These are phyloP conservation scores for Apodemus agrarius DNA, from an alignment of 2,797 vertebrate species.

Conservation along the genomic window DNA sequence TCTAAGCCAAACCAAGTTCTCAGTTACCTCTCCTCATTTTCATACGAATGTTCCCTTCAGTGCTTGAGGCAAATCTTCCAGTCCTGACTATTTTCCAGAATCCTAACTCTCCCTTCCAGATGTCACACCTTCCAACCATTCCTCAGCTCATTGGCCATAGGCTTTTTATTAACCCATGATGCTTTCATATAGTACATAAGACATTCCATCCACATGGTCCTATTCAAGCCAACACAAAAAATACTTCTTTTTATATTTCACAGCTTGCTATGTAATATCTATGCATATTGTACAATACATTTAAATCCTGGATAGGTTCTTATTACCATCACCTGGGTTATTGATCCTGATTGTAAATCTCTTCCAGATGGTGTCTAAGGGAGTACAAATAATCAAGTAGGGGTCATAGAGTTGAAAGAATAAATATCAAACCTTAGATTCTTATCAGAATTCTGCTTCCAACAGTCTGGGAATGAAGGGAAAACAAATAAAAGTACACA, in stretches of 20 bases:
- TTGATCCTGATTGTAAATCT: background rate
- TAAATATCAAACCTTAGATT: background rate
- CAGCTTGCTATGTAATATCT: background rate
- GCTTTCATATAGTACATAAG: background rate
- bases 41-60: background rate
- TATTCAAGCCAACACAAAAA: background rate
- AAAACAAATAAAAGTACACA: background rate
- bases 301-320: background rate
- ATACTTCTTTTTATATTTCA: background rate
- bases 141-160: background rate
- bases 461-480: background rate
- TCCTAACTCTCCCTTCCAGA: background rate
- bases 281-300: background rate
- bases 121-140: background rate
- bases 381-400: background rate
- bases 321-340: background rate
- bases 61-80: background rate
- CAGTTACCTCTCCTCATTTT: background rate
- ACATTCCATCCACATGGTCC: background rate
- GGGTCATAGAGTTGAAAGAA: background rate
- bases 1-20: background rate
- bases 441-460: background rate
- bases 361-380: background rate
- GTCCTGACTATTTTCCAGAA: background rate
- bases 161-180: background rate